A percentile compares a stretch with the other conserved stretches of the same genome.
Conservation (phyloP, 2,113 vertebrate species). For the Scomber scombrus region DNA sequence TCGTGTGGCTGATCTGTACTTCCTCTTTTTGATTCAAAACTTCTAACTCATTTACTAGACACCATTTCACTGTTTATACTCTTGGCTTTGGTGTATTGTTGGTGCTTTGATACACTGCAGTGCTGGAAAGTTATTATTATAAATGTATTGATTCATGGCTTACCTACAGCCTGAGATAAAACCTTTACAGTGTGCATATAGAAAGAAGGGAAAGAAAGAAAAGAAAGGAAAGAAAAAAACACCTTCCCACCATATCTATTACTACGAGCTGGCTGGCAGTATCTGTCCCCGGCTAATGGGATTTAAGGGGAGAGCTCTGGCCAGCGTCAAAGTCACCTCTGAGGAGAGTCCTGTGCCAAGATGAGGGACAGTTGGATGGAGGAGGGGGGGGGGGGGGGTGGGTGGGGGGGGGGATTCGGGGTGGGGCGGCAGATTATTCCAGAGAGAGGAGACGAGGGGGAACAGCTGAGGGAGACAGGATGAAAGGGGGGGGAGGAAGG, state of each 20-base stretch:
- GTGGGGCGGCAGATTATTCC: conserved; percentile 65
- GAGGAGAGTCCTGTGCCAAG: conserved; percentile 78
- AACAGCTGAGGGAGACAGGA: conserved; percentile 79
- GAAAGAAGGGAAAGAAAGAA: neutral
- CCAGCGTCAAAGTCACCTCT: conserved; percentile 84
- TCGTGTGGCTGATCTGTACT: neutral
- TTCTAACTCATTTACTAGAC: neutral
- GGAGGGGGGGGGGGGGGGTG: conserved; percentile 16
- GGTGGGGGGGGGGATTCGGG: conserved; percentile 10
- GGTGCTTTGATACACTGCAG: conserved; percentile 18
- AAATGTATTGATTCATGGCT: conserved; percentile 49
- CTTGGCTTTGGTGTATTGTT: conserved; percentile 12
- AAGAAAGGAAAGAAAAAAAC: neutral
- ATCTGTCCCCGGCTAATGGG: conserved; percentile 65
- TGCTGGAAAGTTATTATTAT: conserved; percentile 47
- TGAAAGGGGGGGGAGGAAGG: conserved; percentile 19
- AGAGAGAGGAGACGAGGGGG: conserved; percentile 71
- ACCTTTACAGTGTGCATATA: conserved; percentile 39
- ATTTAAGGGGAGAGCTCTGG: conserved; percentile 77
- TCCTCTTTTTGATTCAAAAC: neutral
- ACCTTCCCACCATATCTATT: conserved; percentile 45
- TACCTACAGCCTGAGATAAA: conserved; percentile 17
- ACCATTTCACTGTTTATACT: too few relatives aligned
- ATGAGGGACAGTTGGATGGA: conserved; percentile 63
- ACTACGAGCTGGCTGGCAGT: conserved; percentile 46